Conservation (phyloP, 2,888 invertebrate genomes). For the Limnephilus lunatus region DNA sequence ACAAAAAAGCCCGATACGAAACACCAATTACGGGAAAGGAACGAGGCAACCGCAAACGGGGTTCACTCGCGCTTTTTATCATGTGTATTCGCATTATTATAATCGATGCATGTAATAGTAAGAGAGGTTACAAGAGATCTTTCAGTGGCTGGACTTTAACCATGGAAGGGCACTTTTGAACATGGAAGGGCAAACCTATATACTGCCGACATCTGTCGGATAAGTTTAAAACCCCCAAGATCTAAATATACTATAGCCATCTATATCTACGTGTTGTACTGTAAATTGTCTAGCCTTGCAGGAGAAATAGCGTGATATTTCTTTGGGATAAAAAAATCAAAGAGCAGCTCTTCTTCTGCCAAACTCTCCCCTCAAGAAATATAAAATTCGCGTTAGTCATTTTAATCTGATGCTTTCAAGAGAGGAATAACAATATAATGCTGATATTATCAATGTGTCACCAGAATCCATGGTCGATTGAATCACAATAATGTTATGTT, state of each 20-base stretch:
- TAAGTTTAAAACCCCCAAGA: too few species aligned
- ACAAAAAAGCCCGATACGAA: too few species aligned
- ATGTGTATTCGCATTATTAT: too few species aligned
- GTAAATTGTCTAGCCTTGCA: not conserved
- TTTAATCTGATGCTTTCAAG: not conserved
- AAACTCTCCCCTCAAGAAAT: not conserved
- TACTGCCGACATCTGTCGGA: too few species aligned
- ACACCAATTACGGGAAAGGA: too few species aligned
- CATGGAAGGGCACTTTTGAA: not conserved
- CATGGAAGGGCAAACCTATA: too few species aligned
- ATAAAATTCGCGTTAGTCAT: not conserved
- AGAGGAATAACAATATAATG: not conserved
- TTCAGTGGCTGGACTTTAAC: not conserved
- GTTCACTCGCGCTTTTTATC: too few species aligned
- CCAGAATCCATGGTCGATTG: not conserved
- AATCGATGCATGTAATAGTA: not conserved
- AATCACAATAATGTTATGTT: not conserved
- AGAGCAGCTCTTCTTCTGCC: not conserved
- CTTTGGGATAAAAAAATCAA: not conserved
- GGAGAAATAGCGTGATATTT: not conserved
- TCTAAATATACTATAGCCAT: too few species aligned
- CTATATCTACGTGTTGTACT: too few species aligned
- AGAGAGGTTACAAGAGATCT: not conserved
- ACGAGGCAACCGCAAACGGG: too few species aligned
- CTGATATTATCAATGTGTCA: not conserved